phyloP scores from a whole-genome alignment of 1,140 invertebrate species.

The Macrobrachium nipponense region DNA sequence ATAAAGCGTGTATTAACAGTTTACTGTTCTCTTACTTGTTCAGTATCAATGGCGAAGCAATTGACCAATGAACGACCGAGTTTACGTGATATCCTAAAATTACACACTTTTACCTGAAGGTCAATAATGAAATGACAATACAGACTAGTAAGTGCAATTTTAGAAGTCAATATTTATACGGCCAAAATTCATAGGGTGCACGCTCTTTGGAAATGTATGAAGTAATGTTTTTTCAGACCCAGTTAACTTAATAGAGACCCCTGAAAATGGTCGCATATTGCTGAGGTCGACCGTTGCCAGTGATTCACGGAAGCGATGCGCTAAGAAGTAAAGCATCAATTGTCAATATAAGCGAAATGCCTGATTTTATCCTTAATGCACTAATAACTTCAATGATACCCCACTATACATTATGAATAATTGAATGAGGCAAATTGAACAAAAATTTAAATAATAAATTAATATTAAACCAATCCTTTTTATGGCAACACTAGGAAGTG shows the following conservation, averaged over 20 bases:
- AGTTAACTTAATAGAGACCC: too few relatives aligned
- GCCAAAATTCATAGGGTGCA: neutral
- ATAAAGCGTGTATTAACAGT: neutral
- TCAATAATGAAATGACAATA: conserved; percentile 37
- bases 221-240: too few relatives aligned
- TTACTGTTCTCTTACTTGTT: neutral
- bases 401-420: neutral
- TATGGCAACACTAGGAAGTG: conserved; percentile 40
- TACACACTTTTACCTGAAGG: conserved; percentile 58
- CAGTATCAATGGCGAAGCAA: conserved; percentile 24
- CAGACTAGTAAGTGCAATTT: neutral
- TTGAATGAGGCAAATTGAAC: neutral
- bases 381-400: neutral
- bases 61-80: conserved; percentile 27
- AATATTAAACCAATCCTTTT: neutral
- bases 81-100: conserved; percentile 49
- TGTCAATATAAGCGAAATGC: neutral
- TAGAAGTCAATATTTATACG: neutral
- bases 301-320: neutral
- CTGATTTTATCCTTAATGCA: neutral
- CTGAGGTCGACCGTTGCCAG: too few relatives aligned
- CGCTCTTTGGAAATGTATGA: neutral
- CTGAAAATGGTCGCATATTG: too few relatives aligned
- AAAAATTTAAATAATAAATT: neutral
- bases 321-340: neutral